phyloP scores from a whole-genome alignment of 2,888 invertebrate genomes.

The Megastigmus dorsalis region DNA sequence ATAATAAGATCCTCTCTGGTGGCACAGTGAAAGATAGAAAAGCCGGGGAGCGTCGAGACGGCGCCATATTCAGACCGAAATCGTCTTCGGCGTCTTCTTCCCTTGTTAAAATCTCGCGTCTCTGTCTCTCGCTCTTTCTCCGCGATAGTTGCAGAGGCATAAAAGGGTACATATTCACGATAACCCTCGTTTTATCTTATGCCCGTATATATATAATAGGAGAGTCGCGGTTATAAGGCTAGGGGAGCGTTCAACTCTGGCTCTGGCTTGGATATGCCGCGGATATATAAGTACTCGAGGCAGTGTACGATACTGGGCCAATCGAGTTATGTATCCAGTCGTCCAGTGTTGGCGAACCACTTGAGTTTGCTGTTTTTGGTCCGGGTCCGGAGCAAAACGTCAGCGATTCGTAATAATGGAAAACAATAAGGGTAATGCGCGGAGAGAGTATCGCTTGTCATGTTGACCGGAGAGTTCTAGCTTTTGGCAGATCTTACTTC shows the following conservation, averaged over 20 bases:
- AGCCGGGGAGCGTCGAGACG: constrained; percentile 3
- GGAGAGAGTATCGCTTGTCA: constrained; percentile 8
- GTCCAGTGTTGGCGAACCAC: too few species aligned
- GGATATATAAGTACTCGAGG: too few species aligned
- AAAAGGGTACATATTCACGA: constrained; percentile 13
- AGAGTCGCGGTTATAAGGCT: neutral
- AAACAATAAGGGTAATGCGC: constrained; percentile 18
- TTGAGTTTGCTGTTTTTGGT: neutral
- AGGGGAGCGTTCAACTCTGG: neutral
- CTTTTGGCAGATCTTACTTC: neutral
- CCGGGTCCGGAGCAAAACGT: neutral
- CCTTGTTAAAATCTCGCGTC: too few species aligned
- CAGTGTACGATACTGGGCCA: neutral
- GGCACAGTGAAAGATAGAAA: neutral
- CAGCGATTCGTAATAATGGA: constrained; percentile 37
- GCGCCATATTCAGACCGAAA: constrained; percentile 1
- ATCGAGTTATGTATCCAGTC: neutral
- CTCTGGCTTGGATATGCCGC: neutral
- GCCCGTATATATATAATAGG: too few species aligned
- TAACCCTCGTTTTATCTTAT: neutral
- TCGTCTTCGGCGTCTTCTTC: neutral
- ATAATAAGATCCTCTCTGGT: neutral
- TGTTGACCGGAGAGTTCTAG: neutral
- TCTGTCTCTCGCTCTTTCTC: too few species aligned
- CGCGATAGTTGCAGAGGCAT: neutral